Evolutionary conservation across 2,113 vertebrate genomes (phyloP).

Genomic region (Saguinus midas): DNA sequence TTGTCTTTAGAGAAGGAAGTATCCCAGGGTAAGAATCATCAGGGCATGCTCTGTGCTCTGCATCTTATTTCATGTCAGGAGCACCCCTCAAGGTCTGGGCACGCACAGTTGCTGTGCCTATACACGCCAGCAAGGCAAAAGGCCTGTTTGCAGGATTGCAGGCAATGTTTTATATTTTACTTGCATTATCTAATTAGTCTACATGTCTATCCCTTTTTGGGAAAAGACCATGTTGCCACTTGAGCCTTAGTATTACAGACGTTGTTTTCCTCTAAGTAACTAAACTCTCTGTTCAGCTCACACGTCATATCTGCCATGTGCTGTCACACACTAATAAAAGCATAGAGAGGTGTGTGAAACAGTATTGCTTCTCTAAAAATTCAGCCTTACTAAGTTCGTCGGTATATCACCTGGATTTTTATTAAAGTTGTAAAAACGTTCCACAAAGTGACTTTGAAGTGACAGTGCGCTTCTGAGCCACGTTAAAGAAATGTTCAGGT

Average conservation of each 20-base stretch:
- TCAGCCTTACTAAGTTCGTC: neutral
- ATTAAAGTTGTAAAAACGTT: neutral
- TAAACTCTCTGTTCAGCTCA: neutral
- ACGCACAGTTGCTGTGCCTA: accelerated
- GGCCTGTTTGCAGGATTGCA: accelerated
- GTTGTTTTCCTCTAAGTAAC: neutral
- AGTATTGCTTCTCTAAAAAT: neutral
- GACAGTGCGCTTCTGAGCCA: neutral
- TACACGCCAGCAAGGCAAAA: neutral
- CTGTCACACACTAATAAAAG: neutral
- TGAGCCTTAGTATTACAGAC: neutral
- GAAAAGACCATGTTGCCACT: neutral
- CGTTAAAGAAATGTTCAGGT: neutral
- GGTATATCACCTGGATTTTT: neutral
- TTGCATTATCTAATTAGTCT: neutral
- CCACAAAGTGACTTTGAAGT: neutral
- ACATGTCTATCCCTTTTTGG: neutral
- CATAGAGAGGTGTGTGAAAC: neutral
- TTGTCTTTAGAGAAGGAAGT: neutral
- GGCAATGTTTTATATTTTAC: neutral
- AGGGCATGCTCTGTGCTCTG: neutral
- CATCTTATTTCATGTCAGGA: neutral
- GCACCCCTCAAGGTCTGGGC: accelerated
- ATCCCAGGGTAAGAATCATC: neutral
- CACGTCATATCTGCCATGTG: neutral